phyloP scores from a whole-genome alignment of 2,797 vertebrate species.

The Pseudopleuronectes americanus region DNA sequence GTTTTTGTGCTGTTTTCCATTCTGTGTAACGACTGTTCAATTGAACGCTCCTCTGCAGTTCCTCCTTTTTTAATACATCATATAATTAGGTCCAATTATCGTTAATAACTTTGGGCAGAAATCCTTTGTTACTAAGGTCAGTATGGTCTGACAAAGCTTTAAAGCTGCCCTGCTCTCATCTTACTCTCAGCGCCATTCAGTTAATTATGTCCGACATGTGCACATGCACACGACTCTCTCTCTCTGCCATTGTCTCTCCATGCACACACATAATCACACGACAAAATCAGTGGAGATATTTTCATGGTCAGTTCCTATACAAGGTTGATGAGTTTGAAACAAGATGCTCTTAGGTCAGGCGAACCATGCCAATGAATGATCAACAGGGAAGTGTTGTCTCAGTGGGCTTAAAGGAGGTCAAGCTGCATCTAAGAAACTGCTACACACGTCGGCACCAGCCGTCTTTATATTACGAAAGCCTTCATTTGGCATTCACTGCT shows the following conservation, averaged over 20 bases:
- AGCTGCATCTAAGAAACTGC: slow-evolving; percentile 15
- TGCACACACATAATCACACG: slow-evolving; percentile 23
- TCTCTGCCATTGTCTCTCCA: slow-evolving; percentile 6
- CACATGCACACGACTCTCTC: slow-evolving; percentile 13
- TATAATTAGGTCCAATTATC: slow-evolving; percentile 79
- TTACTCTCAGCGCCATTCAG: slow-evolving; percentile 53
- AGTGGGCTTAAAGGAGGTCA: slow-evolving; percentile 31
- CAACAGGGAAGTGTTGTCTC: slow-evolving; percentile 19
- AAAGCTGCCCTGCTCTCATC: slow-evolving; percentile 58
- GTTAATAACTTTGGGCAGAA: slow-evolving; percentile 73
- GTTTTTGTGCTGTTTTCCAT: slow-evolving; percentile 50
- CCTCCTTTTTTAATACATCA: slow-evolving; percentile 66
- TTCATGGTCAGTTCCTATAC: slow-evolving; percentile 27
- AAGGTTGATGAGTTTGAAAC: slow-evolving; percentile 38
- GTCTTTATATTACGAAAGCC: background rate
- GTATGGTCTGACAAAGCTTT: slow-evolving; percentile 68
- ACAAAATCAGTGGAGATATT: slow-evolving; percentile 38
- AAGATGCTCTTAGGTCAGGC: slow-evolving; percentile 14
- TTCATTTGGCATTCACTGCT: slow-evolving; percentile 34
- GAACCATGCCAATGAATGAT: slow-evolving; percentile 33
- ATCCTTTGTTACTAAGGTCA: slow-evolving; percentile 77
- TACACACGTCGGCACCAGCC: background rate
- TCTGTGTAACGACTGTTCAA: slow-evolving; percentile 61
- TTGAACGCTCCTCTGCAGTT: slow-evolving; percentile 66
- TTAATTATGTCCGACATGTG: slow-evolving; percentile 65